Conservation (phyloP, 2,888 invertebrate species). For the Stramonita haemastoma region DNA sequence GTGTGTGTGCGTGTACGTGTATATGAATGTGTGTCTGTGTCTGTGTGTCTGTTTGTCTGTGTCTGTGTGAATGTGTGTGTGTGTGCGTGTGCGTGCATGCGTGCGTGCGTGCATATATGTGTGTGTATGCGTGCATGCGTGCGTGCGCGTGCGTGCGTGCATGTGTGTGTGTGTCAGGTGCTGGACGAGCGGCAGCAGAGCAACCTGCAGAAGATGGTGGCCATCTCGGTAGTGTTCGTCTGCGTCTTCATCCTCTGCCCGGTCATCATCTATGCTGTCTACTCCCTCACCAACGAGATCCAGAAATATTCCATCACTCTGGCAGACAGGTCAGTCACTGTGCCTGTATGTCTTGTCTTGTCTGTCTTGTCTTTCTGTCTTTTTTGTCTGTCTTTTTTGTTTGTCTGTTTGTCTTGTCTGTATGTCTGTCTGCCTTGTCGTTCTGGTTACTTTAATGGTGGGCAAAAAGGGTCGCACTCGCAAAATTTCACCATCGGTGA, state of each 20-base stretch:
- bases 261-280: slow-evolving; percentile 68
- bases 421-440: no score
- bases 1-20: neutral
- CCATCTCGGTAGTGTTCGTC: slow-evolving; percentile 66
- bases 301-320: slow-evolving; percentile 70
- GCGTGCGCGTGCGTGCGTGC: neutral
- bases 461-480: no score
- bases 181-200: slow-evolving; percentile 44
- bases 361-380: neutral
- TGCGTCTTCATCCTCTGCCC: slow-evolving; percentile 66
- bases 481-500: no score
- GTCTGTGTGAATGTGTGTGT: neutral
- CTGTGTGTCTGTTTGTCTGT: neutral
- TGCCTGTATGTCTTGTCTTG: no score
- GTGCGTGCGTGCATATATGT: neutral
- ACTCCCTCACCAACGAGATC: slow-evolving; percentile 69
- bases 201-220: slow-evolving; percentile 63
- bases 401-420: no score
- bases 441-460: no score
- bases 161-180: slow-evolving; percentile 22
- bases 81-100: neutral
- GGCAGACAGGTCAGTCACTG: slow-evolving; percentile 62
- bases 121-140: neutral
- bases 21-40: neutral
- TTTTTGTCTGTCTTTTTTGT: neutral